Evolutionary conservation across 2,797 vertebrate species (phyloP).

Genomic region (Lindbergichthys nudifrons): DNA sequence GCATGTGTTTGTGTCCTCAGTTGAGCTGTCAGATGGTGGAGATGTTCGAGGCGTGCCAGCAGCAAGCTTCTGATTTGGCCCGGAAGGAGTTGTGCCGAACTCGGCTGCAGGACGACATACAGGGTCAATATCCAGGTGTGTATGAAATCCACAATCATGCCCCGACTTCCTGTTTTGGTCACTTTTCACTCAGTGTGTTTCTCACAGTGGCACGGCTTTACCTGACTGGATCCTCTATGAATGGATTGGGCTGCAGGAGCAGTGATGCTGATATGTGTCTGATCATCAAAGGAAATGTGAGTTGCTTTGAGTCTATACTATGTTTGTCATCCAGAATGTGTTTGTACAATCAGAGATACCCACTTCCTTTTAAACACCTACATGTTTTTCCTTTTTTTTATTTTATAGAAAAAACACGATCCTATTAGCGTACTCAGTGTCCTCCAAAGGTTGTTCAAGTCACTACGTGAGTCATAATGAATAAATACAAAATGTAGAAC

Average conservation of each 20-base stretch:
- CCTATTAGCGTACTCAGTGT: slow-evolving; percentile 88
- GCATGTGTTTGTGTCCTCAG: slow-evolving; percentile 79
- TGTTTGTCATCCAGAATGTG: slow-evolving; percentile 8
- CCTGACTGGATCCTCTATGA: slow-evolving; percentile 95
- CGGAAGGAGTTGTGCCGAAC: slow-evolving; percentile 91
- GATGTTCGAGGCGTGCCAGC: slow-evolving; percentile 90
- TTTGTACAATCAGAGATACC: not conserved
- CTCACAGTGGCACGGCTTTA: slow-evolving; percentile 88
- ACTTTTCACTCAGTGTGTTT: slow-evolving; percentile 14
- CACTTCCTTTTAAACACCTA: slow-evolving; percentile 10
- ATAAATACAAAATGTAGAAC: not conserved
- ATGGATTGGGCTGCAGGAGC: slow-evolving; percentile 91
- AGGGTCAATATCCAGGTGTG: slow-evolving; percentile 89
- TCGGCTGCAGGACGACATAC: slow-evolving; percentile 91
- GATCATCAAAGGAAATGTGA: slow-evolving; percentile 89
- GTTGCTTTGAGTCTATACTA: slow-evolving; percentile 55
- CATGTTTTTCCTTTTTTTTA: slow-evolving; percentile 23
- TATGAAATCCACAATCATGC: slow-evolving; percentile 29
- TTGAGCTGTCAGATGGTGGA: slow-evolving; percentile 92
- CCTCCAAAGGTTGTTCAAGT: slow-evolving; percentile 90
- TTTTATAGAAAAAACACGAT: slow-evolving; percentile 88
- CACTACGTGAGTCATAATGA: slow-evolving; percentile 89
- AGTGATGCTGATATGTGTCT: slow-evolving; percentile 97
- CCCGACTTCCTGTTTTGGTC: not conserved
- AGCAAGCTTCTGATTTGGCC: slow-evolving; percentile 89